A percentile compares a stretch with the other conserved stretches of the same genome.
phyloP scores from a whole-genome alignment of 1,140 invertebrate species.

The Gerris buenoi region DNA sequence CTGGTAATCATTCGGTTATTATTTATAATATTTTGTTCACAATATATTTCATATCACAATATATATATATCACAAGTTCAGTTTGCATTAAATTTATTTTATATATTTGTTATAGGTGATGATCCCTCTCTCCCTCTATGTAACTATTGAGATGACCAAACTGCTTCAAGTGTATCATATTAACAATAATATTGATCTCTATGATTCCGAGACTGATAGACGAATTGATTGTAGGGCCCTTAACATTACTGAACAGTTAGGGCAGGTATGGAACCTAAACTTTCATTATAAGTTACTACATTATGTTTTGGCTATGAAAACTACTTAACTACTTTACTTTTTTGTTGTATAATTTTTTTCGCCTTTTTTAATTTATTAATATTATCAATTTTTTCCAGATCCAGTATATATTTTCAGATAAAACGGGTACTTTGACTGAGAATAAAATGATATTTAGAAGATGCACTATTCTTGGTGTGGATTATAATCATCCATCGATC shows the following conservation, averaged over 20 bases:
- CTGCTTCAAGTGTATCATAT: conserved; percentile 92
- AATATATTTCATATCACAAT: background rate
- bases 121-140: conserved; percentile 93
- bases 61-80: too few species aligned
- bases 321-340: too few species aligned
- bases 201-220: conserved; percentile 66
- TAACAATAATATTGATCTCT: conserved; percentile 74
- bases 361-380: background rate
- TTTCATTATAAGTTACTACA: too few species aligned
- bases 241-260: conserved; percentile 93
- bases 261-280: too few species aligned
- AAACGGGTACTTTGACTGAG: conserved; percentile 93
- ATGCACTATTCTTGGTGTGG: conserved; percentile 74
- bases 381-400: conserved; percentile 37
- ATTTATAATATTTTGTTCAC: background rate
- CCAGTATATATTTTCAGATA: conserved; percentile 92
- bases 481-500: conserved; percentile 62
- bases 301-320: too few species aligned
- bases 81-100: too few species aligned
- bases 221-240: conserved; percentile 84
- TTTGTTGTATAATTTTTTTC: too few species aligned
- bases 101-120: conserved; percentile 76
- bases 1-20: too few species aligned
- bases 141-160: conserved; percentile 93
- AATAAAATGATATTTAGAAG: conserved; percentile 89